Evolutionary conservation across 2,113 vertebrate species (phyloP).

Genomic region (Leptodactylus fuscus): DNA sequence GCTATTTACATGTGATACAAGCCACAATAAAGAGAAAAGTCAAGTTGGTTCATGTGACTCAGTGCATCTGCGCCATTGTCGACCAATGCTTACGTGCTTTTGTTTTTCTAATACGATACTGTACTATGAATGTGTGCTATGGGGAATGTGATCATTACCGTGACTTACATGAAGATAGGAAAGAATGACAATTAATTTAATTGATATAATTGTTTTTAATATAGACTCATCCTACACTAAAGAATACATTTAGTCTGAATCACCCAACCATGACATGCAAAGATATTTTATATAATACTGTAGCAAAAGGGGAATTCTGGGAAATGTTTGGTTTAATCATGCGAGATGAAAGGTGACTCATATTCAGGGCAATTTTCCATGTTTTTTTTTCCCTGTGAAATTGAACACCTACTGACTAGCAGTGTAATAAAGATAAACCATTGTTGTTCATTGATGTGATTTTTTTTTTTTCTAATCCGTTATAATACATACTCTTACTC

Average conservation of each 20-base stretch:
- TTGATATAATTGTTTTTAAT: slow-evolving; percentile 15
- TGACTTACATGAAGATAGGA: background rate
- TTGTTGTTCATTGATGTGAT: no score
- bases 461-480: no score
- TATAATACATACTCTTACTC: no score
- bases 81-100: background rate
- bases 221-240: background rate
- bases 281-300: slow-evolving; percentile 16
- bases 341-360: background rate
- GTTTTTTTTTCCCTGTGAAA: background rate
- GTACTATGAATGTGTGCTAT: background rate
- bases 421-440: no score
- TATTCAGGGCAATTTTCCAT: background rate
- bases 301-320: background rate
- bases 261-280: background rate
- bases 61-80: background rate
- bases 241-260: background rate
- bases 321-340: background rate
- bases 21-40: slow-evolving; percentile 4
- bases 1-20: background rate
- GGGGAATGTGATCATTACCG: background rate
- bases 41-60: background rate
- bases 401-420: background rate
- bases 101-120: background rate
- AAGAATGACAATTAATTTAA: slow-evolving; percentile 1